Evolutionary conservation across 2,888 invertebrate species (phyloP).

Genomic region (Julus scanicus): DNA sequence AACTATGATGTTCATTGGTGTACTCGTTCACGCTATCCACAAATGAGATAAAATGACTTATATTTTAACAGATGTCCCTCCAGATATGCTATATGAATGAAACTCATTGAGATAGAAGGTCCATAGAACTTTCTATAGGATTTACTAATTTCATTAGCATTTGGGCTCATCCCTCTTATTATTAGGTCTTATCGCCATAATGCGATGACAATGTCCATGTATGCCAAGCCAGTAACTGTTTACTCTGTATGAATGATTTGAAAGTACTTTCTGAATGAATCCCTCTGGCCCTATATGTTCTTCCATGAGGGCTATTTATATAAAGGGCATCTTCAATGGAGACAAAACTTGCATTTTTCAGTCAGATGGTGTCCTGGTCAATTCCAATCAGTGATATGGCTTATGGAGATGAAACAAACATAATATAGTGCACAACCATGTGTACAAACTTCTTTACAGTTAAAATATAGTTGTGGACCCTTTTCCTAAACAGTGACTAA

Average conservation of each 20-base stretch:
- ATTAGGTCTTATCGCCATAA: background rate
- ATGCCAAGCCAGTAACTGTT: background rate
- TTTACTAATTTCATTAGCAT: conserved; percentile 13
- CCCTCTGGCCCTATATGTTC: background rate
- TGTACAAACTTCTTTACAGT: too few relatives aligned
- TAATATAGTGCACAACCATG: too few relatives aligned
- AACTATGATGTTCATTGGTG: background rate
- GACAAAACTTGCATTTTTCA: background rate
- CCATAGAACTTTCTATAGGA: background rate
- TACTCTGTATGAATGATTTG: background rate
- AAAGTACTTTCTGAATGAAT: background rate
- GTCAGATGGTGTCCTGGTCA: background rate
- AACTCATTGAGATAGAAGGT: background rate
- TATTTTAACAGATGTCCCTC: conserved; percentile 25
- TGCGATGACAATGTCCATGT: background rate
- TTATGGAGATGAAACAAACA: too few relatives aligned
- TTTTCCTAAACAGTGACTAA: too few relatives aligned
- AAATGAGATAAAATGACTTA: background rate
- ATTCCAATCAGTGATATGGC: too few relatives aligned
- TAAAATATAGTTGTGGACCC: too few relatives aligned
- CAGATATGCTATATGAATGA: background rate
- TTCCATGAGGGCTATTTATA: background rate
- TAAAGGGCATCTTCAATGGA: background rate
- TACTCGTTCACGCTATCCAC: background rate
- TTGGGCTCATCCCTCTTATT: conserved; percentile 2